Evolutionary conservation across 2,888 invertebrate genomes (phyloP).

Genomic region (Candidula unifasciata): DNA sequence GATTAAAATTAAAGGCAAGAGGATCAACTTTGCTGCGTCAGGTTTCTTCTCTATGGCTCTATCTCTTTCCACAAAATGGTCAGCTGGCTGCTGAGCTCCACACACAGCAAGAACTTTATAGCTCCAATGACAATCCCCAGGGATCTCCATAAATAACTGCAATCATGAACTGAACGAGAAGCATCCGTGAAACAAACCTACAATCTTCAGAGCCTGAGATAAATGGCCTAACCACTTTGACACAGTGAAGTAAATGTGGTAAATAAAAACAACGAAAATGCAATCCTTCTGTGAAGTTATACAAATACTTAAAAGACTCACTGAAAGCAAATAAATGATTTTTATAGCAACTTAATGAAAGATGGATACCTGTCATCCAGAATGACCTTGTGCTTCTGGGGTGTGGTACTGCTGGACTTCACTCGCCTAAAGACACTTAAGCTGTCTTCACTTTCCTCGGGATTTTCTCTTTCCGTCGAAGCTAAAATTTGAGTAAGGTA

Average conservation of each 20-base stretch:
- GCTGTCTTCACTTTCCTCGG: slow-evolving; percentile 39
- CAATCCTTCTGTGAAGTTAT: neutral
- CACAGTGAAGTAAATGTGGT: neutral
- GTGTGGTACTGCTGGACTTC: slow-evolving; percentile 22
- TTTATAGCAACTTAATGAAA: neutral
- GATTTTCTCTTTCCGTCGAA: neutral
- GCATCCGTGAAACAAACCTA: no score
- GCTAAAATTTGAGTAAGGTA: neutral
- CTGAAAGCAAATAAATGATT: neutral
- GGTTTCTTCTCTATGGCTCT: no score
- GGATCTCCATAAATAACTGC: no score
- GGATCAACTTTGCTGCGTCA: no score
- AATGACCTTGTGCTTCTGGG: slow-evolving; percentile 26
- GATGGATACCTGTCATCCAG: slow-evolving; percentile 40
- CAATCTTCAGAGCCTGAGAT: no score
- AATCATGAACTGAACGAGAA: no score
- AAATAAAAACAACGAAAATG: neutral
- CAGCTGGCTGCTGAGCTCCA: no score
- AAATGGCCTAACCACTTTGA: no score
- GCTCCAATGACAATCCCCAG: no score
- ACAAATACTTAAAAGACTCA: neutral
- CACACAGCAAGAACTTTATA: no score
- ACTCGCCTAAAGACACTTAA: slow-evolving; percentile 43
- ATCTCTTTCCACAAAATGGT: no score
- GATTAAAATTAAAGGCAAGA: no score